A percentile compares a stretch with the other conserved stretches of the same genome.
These are phyloP conservation scores for Eunapius fragilis DNA, from an alignment of 37 sponge, comb jelly and placozoan genomes.

Conservation along the genomic window DNA sequence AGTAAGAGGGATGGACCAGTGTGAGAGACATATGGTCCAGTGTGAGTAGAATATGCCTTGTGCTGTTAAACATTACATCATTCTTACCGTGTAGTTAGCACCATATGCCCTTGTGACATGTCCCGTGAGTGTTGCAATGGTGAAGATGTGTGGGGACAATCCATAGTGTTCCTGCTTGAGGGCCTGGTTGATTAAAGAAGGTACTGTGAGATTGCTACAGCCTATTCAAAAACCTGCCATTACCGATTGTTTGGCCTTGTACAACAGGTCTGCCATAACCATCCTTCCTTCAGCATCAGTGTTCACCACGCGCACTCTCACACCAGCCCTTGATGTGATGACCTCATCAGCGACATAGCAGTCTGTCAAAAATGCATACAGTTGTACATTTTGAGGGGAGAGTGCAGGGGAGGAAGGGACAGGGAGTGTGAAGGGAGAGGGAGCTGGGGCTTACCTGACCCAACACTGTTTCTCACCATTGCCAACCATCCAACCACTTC, in stretches of 20 bases:
- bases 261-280: background rate
- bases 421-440: background rate
- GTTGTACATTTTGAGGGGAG: too few species aligned
- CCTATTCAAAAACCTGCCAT: background rate
- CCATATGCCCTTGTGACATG: conserved; percentile 42
- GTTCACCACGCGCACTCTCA: conserved; percentile 25
- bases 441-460: conserved; percentile 18
- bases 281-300: background rate
- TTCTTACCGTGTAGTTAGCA: conserved; percentile 40
- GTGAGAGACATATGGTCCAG: too few species aligned
- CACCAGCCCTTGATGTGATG: conserved; percentile 56
- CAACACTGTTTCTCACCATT: conserved; percentile 60
- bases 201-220: too few species aligned
- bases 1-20: background rate
- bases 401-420: too few species aligned
- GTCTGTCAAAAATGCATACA: conserved; percentile 11
- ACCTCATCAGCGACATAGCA: conserved; percentile 62
- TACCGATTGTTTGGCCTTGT: conserved; percentile 48
- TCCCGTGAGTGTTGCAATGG: conserved; percentile 5
- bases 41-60: too few species aligned
- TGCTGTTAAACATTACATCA: background rate
- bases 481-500: background rate
- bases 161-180: conserved; percentile 17
- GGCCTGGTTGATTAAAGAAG: background rate
- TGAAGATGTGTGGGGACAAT: conserved; percentile 47